phyloP scores from a whole-genome alignment of 2,888 invertebrate species.

The Chloromyia formosa region DNA sequence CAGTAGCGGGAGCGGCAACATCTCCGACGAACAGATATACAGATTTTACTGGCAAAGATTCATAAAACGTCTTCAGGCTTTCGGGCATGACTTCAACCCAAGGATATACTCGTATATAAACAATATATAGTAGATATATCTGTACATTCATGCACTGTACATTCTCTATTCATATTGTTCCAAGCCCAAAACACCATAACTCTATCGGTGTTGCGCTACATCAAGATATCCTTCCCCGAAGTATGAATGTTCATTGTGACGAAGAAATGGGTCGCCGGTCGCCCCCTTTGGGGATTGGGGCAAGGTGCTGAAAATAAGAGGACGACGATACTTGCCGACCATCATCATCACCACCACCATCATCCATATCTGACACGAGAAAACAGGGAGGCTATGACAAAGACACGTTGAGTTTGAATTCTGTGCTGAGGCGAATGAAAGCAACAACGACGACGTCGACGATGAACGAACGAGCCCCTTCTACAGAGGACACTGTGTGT shows the following conservation, averaged over 20 bases:
- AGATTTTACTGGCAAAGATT: slow-evolving; percentile 22
- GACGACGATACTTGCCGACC: neutral
- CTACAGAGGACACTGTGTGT: neutral
- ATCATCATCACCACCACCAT: neutral
- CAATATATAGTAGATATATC: neutral
- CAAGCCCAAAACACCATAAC: slow-evolving; percentile 28
- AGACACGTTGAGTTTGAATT: neutral
- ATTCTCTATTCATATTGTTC: slow-evolving; percentile 36
- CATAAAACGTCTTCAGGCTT: slow-evolving; percentile 28
- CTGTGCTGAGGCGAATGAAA: neutral
- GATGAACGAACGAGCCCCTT: neutral
- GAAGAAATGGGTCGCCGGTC: slow-evolving; percentile 4
- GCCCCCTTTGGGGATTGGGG: neutral
- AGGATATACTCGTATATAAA: slow-evolving; percentile 11
- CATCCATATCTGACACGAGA: neutral
- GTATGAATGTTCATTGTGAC: slow-evolving; percentile 35
- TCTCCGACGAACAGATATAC: neutral
- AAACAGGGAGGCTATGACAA: neutral
- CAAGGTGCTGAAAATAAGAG: neutral
- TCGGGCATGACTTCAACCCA: slow-evolving; percentile 12
- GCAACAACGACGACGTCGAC: neutral
- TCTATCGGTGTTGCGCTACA: slow-evolving; percentile 27
- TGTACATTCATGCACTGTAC: slow-evolving; percentile 13
- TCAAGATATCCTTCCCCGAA: slow-evolving; percentile 35
- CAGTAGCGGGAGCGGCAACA: neutral